phyloP scores from a whole-genome alignment of 2,888 invertebrate genomes.

The Parapristionchus giblindavisi region DNA sequence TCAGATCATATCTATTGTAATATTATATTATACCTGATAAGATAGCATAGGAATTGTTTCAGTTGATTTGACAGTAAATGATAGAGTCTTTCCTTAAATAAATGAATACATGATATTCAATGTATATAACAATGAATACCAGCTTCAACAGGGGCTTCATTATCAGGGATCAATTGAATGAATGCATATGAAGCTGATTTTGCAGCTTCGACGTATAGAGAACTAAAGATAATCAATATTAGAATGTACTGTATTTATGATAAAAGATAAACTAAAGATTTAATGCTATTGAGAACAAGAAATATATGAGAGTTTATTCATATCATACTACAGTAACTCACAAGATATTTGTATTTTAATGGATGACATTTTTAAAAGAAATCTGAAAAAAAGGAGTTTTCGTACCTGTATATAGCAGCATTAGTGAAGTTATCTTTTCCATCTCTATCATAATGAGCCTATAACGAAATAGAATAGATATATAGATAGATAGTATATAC shows the following conservation, averaged over 20 bases:
- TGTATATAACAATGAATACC: constrained; percentile 39
- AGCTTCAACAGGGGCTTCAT: constrained; percentile 65
- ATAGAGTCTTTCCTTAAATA: constrained; percentile 48
- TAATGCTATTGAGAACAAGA: not conserved
- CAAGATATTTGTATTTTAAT: no score
- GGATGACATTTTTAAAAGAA: no score
- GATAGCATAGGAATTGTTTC: constrained; percentile 59
- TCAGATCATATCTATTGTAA: not conserved
- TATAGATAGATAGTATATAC: constrained; percentile 45
- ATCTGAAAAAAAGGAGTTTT: not conserved
- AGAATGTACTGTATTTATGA: not conserved
- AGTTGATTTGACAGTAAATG: constrained; percentile 64
- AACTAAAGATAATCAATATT: constrained; percentile 45
- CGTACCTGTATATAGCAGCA: constrained; percentile 54
- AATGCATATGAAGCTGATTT: constrained; percentile 65
- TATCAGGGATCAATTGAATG: constrained; percentile 63
- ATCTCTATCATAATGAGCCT: constrained; percentile 60
- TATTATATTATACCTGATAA: constrained; percentile 58
- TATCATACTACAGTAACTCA: no score
- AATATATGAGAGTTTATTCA: no score
- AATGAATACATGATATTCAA: not conserved
- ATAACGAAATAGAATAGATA: not conserved
- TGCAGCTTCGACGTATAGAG: constrained; percentile 66
- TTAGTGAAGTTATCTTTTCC: constrained; percentile 67
- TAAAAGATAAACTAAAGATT: not conserved